Evolutionary conservation across 2,888 invertebrate species (phyloP).

Genomic region (Scaptomyza polygonia): DNA sequence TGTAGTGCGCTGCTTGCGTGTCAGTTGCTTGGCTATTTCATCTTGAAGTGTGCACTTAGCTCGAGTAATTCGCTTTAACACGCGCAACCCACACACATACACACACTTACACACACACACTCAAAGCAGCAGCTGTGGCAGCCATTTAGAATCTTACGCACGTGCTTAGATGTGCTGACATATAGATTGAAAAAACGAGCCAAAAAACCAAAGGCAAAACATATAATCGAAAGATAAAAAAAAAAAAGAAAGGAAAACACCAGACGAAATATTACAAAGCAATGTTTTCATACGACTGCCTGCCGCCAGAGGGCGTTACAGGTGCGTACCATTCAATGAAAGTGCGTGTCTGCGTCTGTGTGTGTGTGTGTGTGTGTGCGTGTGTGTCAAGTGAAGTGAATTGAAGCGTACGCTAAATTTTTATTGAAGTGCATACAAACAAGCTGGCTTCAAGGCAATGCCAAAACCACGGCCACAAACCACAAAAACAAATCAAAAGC

Average conservation of each 20-base stretch:
- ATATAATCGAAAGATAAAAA: conserved; percentile 65
- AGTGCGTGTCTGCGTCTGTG: too few species aligned
- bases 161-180: conserved; percentile 66
- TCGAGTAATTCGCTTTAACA: conserved; percentile 70
- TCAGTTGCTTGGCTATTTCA: conserved; percentile 66
- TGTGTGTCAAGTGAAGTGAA: conserved; percentile 68
- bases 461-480: conserved; percentile 3
- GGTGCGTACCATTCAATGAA: conserved; percentile 50
- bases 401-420: conserved; percentile 75
- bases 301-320: conserved; percentile 62
- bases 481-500: background rate
- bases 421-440: conserved; percentile 76
- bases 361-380: conserved; percentile 16
- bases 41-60: conserved; percentile 71
- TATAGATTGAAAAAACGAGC: conserved; percentile 74
- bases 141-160: conserved; percentile 51
- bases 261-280: conserved; percentile 69
- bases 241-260: conserved; percentile 48
- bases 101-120: conserved; percentile 2
- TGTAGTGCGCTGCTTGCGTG: conserved; percentile 46
- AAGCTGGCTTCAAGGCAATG: conserved; percentile 57
- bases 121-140: conserved; percentile 29
- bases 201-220: conserved; percentile 63
- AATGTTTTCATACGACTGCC: conserved; percentile 56
- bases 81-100: conserved; percentile 45